phyloP scores from a whole-genome alignment of 2,113 vertebrate species.

The Tichodroma muraria region DNA sequence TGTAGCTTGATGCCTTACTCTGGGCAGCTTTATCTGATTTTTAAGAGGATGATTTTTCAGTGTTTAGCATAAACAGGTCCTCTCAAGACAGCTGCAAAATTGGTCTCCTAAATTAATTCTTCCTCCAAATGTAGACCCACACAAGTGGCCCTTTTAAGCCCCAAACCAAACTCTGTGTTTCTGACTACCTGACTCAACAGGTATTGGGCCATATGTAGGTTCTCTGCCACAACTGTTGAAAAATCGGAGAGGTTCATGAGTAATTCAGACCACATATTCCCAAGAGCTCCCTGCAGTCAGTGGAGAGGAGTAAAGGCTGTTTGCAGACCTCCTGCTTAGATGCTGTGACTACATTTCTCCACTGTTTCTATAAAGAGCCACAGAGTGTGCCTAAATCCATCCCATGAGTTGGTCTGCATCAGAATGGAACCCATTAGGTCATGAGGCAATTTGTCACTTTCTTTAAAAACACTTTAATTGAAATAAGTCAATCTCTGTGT shows the following conservation, averaged over 20 bases:
- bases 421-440: background rate
- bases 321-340: conserved; percentile 1
- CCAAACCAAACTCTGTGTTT: background rate
- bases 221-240: background rate
- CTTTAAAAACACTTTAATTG: background rate
- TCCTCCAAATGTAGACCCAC: background rate
- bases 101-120: background rate
- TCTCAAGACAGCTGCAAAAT: background rate
- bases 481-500: background rate
- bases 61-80: background rate
- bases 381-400: background rate
- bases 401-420: background rate
- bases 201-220: background rate
- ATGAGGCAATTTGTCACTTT: background rate
- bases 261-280: background rate
- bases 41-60: background rate
- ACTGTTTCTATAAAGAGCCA: background rate
- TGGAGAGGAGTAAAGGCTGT: background rate
- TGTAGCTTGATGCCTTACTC: background rate
- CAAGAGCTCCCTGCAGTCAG: background rate
- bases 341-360: background rate
- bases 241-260: background rate
- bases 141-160: background rate
- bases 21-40: background rate
- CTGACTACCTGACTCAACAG: background rate